Evolutionary conservation across 1,140 invertebrate genomes (phyloP), one percentile per base, ranked within the genome.

Genomic region (Saccostrea cuccullata): DNA sequence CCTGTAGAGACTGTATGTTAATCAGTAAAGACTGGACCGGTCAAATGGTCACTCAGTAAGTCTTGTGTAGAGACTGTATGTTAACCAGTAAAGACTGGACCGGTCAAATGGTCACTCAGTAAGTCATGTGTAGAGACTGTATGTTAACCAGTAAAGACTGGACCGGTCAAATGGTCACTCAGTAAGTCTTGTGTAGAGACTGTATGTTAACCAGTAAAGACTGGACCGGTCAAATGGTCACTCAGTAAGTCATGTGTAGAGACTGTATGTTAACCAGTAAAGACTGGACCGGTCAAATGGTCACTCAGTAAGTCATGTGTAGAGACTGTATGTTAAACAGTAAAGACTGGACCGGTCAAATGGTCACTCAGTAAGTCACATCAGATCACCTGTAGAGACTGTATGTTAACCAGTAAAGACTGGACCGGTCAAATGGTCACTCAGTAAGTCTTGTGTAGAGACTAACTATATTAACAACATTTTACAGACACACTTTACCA

Each of bases 1-100:
- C 40, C 20, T 26, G 87, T 8, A 88, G 88, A 67, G 60, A 82
- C 26, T 58, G 84, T 82, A 86, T 90, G 82, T 47, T 90, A 23
- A 12, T 64, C 4, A 55, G 64, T 15, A 90, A 90, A 58, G 84
- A 88, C 56, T 26, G 86, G 55, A 89, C 90, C 15, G 17, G 60
- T 15, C 55, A 82, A 0, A 64, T 90, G 17, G 15, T 90, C 6
- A 56, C 77, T 40, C 47, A 60, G 83, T 87, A 70, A 55, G 60
- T 87, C 47, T 23, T 56, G 23, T 26, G 87, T 8, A 88, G 88
- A 67, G 60, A 82, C 26, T 58, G 84, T 82, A 86, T 90, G 82
- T 47, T 90, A 23, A 12, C 77, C 4, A 55, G 64, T 15, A 90
- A 90, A 58, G 84, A 88, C 56, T 26, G 86, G 55, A 89, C 90